phyloP scores from a whole-genome alignment of 2,888 invertebrate species.

The Caenorhabditis drosophilae region DNA sequence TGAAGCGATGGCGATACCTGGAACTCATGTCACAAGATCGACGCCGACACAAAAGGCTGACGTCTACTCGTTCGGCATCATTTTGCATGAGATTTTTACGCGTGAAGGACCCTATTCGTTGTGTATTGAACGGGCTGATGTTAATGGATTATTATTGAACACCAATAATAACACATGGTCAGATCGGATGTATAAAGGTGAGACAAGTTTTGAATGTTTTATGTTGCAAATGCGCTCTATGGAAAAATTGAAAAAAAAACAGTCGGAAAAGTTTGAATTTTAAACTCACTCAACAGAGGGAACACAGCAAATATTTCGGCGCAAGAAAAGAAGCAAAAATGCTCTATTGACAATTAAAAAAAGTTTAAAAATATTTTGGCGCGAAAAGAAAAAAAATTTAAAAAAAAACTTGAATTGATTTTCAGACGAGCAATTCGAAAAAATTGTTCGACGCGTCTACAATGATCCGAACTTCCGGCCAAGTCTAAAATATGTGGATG shows the following conservation, averaged over 20 bases:
- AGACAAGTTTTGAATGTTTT: too few relatives aligned
- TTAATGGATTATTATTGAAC: slow-evolving; percentile 12
- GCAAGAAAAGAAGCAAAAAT: too few relatives aligned
- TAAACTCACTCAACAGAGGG: too few relatives aligned
- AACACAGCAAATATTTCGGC: too few relatives aligned
- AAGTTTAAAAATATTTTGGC: neutral
- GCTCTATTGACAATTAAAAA: too few relatives aligned
- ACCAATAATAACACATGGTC: too few relatives aligned
- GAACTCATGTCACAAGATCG: neutral
- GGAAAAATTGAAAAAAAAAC: slow-evolving; percentile 2
- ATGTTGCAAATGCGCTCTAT: too few relatives aligned
- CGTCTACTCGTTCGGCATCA: slow-evolving; percentile 94
- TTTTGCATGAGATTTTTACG: slow-evolving; percentile 89
- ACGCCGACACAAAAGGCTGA: slow-evolving; percentile 77
- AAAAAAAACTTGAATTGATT: too few relatives aligned
- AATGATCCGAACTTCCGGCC: slow-evolving; percentile 72
- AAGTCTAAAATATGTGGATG: slow-evolving; percentile 78
- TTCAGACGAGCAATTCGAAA: slow-evolving; percentile 22
- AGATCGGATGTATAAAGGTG: too few relatives aligned
- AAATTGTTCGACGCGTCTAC: slow-evolving; percentile 42
- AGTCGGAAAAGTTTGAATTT: too few relatives aligned
- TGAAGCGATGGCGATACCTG: slow-evolving; percentile 77
- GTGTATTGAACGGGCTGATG: slow-evolving; percentile 31
- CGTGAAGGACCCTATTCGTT: slow-evolving; percentile 84
- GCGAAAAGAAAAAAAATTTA: neutral